These are phyloP conservation scores for Alauda arvensis DNA, from an alignment of 2,797 vertebrate species.

Conservation along the genomic window DNA sequence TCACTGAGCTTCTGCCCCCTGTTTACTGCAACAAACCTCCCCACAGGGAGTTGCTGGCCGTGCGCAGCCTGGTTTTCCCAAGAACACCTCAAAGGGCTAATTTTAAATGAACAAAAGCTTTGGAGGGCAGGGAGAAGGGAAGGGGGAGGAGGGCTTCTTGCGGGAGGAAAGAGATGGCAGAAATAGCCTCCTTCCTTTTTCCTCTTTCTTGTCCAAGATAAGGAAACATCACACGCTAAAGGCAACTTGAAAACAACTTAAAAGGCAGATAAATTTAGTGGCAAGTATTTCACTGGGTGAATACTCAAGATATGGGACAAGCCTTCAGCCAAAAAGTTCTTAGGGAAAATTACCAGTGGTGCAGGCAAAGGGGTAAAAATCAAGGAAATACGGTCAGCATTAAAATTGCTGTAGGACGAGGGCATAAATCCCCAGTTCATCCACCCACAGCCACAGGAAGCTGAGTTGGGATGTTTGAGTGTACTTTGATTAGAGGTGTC, in stretches of 20 bases:
- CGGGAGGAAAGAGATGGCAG: slow-evolving; percentile 46
- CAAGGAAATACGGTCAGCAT: not conserved
- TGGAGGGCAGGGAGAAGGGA: slow-evolving; percentile 30
- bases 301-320: not conserved
- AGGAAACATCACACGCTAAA: slow-evolving; percentile 53
- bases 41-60: slow-evolving; percentile 23
- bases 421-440: not conserved
- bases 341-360: not conserved
- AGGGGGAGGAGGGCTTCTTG: slow-evolving; percentile 23
- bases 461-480: not conserved
- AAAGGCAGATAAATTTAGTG: slow-evolving; percentile 61
- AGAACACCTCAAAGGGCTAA: slow-evolving; percentile 57
- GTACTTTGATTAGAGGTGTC: not conserved
- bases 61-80: slow-evolving; percentile 48
- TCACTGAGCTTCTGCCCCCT: not conserved
- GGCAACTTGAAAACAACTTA: slow-evolving; percentile 50
- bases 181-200: slow-evolving; percentile 64
- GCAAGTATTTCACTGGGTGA: not conserved
- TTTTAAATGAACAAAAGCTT: slow-evolving; percentile 68
- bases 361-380: not conserved
- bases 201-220: slow-evolving; percentile 54
- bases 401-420: not conserved
- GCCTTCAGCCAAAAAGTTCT: not conserved
- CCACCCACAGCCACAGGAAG: not conserved
- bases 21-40: slow-evolving; percentile 22